Base-by-base conservation (phyloP, 2,113 vertebrate genomes). In the Equus quagga region DNA sequence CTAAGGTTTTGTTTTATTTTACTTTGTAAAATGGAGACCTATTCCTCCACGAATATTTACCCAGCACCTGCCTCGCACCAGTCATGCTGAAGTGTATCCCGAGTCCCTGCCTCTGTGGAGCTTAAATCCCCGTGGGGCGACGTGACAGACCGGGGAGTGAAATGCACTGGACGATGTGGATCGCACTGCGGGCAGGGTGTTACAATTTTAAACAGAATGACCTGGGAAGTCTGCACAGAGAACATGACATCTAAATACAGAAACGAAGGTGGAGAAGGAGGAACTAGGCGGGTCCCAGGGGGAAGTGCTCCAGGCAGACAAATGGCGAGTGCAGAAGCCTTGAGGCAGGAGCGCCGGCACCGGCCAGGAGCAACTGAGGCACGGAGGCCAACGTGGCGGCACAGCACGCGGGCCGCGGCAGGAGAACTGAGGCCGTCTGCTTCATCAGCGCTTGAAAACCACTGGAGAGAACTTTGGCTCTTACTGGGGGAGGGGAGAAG, bases 11-110 rank as follows among this genome's bases (percentile, higher is more conserved):
- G 24, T 23, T 81, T 60, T 73, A 64, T 54, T 96, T 96, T 90
- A 87, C 26, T 96, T 89, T 79, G 51, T 87, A 92, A 90, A 96
- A 95, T 19, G 8, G 24, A 96, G 75, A 90, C 69, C 31, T 73
- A 9, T 70, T 51, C n/a, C 18, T 91, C 28, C 56, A 79, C 31
- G 31, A 69, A 75, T 90, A 91, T 21, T 89, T 54, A 62, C 36
- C 3, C 1, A 92, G 28, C n/a, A 75, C 65, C 46, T 56, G 51
- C 49, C 12, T 46, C 7, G 18, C 15, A 64, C 18, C 41, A 67
- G 56, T 49, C 64, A 49, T 21, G 51, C 54, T 58, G 28, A 82
- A 83, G 12, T 31, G 18, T 31, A 31, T 73, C 4, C 18, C 17
- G 49, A 82, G 67, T 93, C 31, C 56, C 49, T 46, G 60, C 15